Base-by-base conservation (phyloP, 2,113 vertebrate genomes). In the Dasyornis broadbenti region DNA sequence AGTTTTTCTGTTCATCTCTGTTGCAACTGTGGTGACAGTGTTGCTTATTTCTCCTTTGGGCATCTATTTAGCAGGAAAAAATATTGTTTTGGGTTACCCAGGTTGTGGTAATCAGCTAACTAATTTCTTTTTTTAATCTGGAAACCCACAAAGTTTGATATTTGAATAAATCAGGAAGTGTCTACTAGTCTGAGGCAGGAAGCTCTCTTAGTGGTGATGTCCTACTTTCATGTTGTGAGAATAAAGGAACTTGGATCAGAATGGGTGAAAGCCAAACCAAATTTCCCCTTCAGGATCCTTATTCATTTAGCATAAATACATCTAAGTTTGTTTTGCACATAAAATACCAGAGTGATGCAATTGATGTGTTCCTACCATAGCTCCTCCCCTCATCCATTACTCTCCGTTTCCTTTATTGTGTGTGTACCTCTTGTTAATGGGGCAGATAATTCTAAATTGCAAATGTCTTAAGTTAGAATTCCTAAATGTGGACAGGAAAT, bases 351-450 rank as follows among this genome's bases (percentile, higher is more conserved):
- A 40, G 6, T 15, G 64, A 1, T 35, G 19, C 23, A 54, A 33
- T 82, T 82, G 27, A 35, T 50, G 23, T 52, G 13, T 73, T 92
- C 60, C 35, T 86, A 0, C 22, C 7, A 0, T 31, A 49, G 31
- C 14, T 89, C 30, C 9, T 60, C 10, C 28, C 19, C 6, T 70
- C 1, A 0, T 50, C 40, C 6, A 6, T 24, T 82, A 73, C 86
- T 70, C 30, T 86, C 12, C 16, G 12, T 70, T 89, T 66, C 22
- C 11, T 70, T 66, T 2, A 0, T 53, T 76, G 10, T 23, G 5
- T 54, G 1, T 42, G 6, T 37, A 12, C 1, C 0, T 65, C 8
- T 76, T 86, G 18, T 47, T 66, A 42, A 60, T 59, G 3, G 28
- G 7, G 7, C 20, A 72, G 24, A 24, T 52, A 9, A 7, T 52